A percentile compares a stretch with the other conserved stretches of the same genome.
phyloP scores from a whole-genome alignment of 2,113 vertebrate genomes.

The Sigmodon hispidus region DNA sequence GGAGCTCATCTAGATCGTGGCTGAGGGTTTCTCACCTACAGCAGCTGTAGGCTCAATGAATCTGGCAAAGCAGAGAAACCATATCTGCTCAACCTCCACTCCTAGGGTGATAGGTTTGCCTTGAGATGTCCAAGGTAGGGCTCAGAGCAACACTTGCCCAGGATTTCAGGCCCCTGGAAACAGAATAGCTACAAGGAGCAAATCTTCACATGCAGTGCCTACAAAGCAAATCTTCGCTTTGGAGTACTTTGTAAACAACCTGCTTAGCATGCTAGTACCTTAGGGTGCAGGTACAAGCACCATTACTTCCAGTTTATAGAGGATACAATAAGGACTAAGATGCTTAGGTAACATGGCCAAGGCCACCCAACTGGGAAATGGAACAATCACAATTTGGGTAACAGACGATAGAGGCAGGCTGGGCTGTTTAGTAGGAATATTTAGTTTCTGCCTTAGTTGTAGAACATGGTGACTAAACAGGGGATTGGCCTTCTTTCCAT shows the following conservation, averaged over 20 bases:
- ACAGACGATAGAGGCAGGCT: background rate
- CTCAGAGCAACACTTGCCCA: background rate
- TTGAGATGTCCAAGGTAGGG: background rate
- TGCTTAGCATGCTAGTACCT: background rate
- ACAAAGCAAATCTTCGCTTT: no score
- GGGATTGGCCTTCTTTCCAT: background rate
- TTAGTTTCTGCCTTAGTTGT: conserved; percentile 40
- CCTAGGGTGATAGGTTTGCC: background rate
- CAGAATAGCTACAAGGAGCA: background rate
- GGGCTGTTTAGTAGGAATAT: background rate
- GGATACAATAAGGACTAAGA: background rate
- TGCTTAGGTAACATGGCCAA: background rate
- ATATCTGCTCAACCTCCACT: background rate
- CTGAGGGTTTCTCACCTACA: background rate
- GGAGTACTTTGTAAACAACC: background rate
- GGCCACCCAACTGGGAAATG: background rate
- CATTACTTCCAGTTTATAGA: background rate
- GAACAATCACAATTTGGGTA: background rate
- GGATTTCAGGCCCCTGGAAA: background rate
- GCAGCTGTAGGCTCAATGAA: background rate
- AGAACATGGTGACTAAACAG: conserved; percentile 37
- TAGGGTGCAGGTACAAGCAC: background rate
- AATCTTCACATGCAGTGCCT: background rate
- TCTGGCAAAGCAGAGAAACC: conserved; percentile 16
- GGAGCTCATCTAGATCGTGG: background rate